Evolutionary conservation across 92 coral and sea anemone species (phyloP), one percentile per base, ranked within the genome.

Genomic region (Umimayanthus chanpuru): DNA sequence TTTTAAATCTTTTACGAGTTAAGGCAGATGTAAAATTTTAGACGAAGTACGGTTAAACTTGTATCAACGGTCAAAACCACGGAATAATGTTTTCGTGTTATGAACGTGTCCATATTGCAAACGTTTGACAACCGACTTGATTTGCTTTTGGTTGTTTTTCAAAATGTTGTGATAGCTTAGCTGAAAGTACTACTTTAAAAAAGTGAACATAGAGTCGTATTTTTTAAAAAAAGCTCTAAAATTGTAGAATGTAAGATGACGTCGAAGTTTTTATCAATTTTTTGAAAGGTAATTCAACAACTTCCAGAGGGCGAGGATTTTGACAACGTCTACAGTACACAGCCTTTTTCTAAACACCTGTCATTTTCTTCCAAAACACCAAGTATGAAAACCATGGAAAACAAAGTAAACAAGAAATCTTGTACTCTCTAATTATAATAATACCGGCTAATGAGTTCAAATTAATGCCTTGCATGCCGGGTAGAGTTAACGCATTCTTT

Each of bases 191-290:
- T 67, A n/a, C 73, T 67, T 32, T 67, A 30, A 67, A n/a, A 67
- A 67, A 67, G 30, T 23, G 73, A 11, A 67, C 18, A 67, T 23
- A 23, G 73, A 67, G n/a, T 67, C 20, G 9, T 21, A 66, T 28
- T 66, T 2, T 4, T n/a, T n/a, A n/a, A n/a, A n/a, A 67, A 15
- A 67, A 4, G n/a, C n/a, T 4, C n/a, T 15, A 23, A 32, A 32
- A 28, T n/a, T 67, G 73, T 67, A 67, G 73, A 67, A n/a, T 67
- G n/a, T 15, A 67, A 67, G 73, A 67, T n/a, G n/a, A 30, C n/a
- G 73, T n/a, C 73, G 73, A 67, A 67, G 73, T 67, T 67, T 67
- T 67, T 6, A 67, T 10, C 18, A 67, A 11, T 23, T 67, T 67
- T 65, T 67, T 30, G 30, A 67, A 67, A 67, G 30, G 3, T 67